Base-by-base conservation (phyloP, 2,888 invertebrate species). In the Napeogenes inachia region DNA sequence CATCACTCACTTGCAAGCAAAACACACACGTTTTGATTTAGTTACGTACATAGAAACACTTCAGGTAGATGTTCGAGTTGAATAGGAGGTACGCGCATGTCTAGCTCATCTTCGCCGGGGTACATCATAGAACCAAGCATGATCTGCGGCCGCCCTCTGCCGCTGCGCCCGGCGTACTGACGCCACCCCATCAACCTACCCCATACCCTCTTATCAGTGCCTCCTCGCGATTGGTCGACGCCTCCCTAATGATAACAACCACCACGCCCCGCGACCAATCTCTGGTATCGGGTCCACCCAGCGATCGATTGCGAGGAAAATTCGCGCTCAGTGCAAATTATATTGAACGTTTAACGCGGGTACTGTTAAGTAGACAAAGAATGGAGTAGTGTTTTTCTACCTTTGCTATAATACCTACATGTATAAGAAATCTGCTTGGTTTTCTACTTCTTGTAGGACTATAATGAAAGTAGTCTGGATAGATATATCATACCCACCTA, bases 51-150 rank as follows among this genome's bases (percentile, higher is more conserved):
- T 83, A 94, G 83, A 75, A 94, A 91, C 87, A 94, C 93, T 85
- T 94, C 94, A 46, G 94, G 94, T 75, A 94, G 92, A 79, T 93
- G 93, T 81, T 94, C 94, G 71, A 94, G 89, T 78, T 93, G 93
- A 75, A 94, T 94, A 72, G 94, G 94, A 67, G 94, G 94, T 72
- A 94, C 94, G 78, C 94, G 92, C 87, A 93, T 91, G 81, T 91
- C 91, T 66, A 89, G 80, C 66, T 83, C 82, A 30, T 82, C 83
- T 70, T 89, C 87, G 70, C 81, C 82, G 70, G 88, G 89, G 79
- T 85, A 91, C 91, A 91, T 90, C 91, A 90, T 91, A 73, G 91
- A 79, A 77, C 90, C 91, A 80, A 91, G 74, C 91, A 91, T 91
- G 70, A 71, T 76, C 70, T 70, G 75, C 85, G 80, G 77, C 87